Percentiles rank a stretch among this genome's conserved stretches.
These are phyloP conservation scores for Hydractinia echinata DNA, from an alignment of 30 jellyfish, hydroid and myxozoan genomes.

Conservation along the genomic window DNA sequence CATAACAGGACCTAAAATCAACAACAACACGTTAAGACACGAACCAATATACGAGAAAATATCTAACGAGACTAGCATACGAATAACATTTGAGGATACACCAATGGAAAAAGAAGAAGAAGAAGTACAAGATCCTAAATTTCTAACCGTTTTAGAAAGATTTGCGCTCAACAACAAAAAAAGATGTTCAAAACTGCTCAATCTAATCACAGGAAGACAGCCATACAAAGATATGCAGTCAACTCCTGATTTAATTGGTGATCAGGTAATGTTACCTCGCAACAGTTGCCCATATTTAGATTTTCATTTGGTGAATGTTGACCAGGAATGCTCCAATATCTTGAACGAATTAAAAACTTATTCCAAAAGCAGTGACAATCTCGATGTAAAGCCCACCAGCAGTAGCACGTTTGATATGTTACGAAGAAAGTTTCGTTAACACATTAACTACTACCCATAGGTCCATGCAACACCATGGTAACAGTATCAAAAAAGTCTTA, in stretches of 20 bases:
- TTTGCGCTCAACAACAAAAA: background rate
- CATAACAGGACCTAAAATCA: background rate
- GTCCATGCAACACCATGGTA: too few species aligned
- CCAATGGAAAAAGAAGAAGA: background rate
- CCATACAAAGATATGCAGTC: background rate
- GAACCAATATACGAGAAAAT: constrained; percentile 6
- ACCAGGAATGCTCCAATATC: background rate
- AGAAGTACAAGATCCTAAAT: background rate
- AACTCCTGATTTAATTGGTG: background rate
- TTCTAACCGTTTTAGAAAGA: background rate
- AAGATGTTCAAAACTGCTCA: background rate
- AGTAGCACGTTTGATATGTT: too few species aligned
- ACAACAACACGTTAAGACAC: background rate
- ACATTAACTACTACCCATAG: too few species aligned
- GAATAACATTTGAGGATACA: background rate
- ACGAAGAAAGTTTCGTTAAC: too few species aligned
- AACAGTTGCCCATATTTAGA: constrained; percentile 7
- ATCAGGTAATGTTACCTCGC: background rate
- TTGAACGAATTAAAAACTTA: background rate
- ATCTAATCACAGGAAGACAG: background rate
- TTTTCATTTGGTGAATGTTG: constrained; percentile 3
- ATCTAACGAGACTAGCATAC: background rate
- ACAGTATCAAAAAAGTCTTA: too few species aligned
- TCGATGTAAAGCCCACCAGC: too few species aligned
- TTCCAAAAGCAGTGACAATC: too few species aligned